Evolutionary conservation across 2,113 vertebrate genomes (phyloP).

Genomic region (Bos indicus): DNA sequence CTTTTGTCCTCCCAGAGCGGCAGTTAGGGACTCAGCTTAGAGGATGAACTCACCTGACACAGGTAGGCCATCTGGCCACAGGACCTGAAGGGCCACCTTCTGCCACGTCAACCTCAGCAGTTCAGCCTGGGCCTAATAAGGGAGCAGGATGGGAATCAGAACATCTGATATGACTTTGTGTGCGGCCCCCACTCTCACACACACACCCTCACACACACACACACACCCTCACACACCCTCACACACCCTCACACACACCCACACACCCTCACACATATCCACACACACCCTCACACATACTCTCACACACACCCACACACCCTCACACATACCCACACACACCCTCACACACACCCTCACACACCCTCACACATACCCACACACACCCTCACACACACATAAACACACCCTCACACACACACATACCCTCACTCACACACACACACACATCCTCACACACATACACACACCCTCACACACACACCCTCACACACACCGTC

Average conservation of each 20-base stretch:
- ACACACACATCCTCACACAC: neutral
- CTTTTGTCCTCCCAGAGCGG: neutral
- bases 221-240: neutral
- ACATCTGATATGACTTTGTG: neutral
- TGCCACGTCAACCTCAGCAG: neutral
- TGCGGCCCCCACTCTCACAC: neutral
- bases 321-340: neutral
- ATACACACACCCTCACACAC: neutral
- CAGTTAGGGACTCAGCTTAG: neutral
- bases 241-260: too few relatives aligned
- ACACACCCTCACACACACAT: too few relatives aligned
- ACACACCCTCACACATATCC: too few relatives aligned
- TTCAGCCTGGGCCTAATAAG: neutral
- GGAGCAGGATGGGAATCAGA: neutral
- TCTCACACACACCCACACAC: rapidly evolving
- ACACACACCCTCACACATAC: too few relatives aligned
- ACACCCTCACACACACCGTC: rapidly evolving
- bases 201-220: neutral
- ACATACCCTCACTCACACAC: rapidly evolving
- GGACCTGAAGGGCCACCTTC: neutral
- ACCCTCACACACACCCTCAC: too few relatives aligned
- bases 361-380: too few relatives aligned
- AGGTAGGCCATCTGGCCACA: neutral
- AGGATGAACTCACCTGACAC: neutral
- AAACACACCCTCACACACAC: neutral